A percentile compares a stretch with the other conserved stretches of the same genome.
phyloP scores from a whole-genome alignment of 2,797 vertebrate genomes.

The Chaetophractus vellerosus region DNA sequence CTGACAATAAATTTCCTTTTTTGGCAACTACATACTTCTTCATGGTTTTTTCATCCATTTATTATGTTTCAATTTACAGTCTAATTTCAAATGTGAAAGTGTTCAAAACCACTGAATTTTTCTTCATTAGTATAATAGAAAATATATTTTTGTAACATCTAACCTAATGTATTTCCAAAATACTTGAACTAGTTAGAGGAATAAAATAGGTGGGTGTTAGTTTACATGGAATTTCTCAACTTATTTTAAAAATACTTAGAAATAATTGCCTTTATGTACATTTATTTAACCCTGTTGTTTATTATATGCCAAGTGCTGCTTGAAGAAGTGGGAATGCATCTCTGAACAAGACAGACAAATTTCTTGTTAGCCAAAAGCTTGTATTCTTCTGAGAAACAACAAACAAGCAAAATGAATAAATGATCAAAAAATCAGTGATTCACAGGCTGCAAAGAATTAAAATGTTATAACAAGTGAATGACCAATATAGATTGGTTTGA shows the following conservation, averaged over 20 bases:
- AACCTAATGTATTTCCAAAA: background rate
- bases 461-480: background rate
- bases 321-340: background rate
- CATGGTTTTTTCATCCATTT: slow-evolving; percentile 31
- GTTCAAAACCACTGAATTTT: slow-evolving; percentile 12
- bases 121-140: background rate
- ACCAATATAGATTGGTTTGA: background rate
- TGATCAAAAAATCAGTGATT: background rate
- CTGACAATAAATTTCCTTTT: slow-evolving; percentile 54
- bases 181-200: background rate
- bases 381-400: background rate
- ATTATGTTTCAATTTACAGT: background rate
- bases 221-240: background rate
- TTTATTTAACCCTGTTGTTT: background rate
- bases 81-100: background rate
- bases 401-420: background rate
- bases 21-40: slow-evolving; percentile 38
- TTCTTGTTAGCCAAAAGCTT: background rate
- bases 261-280: background rate
- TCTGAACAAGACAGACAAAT: background rate
- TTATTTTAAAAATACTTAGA: background rate
- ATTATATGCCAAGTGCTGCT: background rate
- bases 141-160: slow-evolving; percentile 3
- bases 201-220: background rate
- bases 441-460: background rate